These are phyloP conservation scores for Eudyptes chrysolophus DNA, from an alignment of 2,113 vertebrate species.

Conservation along the genomic window DNA sequence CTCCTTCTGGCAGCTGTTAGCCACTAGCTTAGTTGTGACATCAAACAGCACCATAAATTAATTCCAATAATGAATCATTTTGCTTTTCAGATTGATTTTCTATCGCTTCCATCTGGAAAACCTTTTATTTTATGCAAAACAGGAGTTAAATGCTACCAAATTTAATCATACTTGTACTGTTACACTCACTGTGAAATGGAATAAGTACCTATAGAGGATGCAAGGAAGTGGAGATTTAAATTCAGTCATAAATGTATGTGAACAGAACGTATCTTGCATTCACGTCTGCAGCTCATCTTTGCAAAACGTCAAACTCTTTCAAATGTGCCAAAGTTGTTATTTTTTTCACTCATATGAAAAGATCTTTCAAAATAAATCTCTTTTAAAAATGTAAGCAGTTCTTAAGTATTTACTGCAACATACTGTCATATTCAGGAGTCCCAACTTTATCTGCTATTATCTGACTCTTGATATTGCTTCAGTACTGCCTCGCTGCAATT, in stretches of 20 bases:
- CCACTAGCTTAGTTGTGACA: background rate
- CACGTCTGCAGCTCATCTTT: background rate
- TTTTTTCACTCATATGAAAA: background rate
- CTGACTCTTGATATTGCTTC: background rate
- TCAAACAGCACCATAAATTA: background rate
- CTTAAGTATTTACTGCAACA: background rate
- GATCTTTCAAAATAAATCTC: background rate
- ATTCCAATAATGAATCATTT: background rate
- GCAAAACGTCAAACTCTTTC: background rate
- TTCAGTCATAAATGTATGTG: background rate
- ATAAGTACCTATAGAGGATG: background rate
- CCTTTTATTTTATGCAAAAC: constrained; percentile 29
- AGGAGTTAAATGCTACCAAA: background rate
- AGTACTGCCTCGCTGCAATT: background rate
- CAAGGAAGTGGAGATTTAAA: background rate
- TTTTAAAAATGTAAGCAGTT: background rate
- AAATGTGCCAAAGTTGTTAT: background rate
- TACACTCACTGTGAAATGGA: background rate
- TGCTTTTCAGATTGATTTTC: constrained; percentile 2
- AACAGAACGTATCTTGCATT: background rate
- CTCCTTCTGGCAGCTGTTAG: background rate
- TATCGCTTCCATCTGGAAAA: background rate
- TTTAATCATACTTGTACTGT: background rate
- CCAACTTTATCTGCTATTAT: background rate
- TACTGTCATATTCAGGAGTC: background rate